Percentiles rank a stretch among this genome's conserved stretches.
phyloP scores from a whole-genome alignment of 2,113 vertebrate species.

The Petaurus breviceps region DNA sequence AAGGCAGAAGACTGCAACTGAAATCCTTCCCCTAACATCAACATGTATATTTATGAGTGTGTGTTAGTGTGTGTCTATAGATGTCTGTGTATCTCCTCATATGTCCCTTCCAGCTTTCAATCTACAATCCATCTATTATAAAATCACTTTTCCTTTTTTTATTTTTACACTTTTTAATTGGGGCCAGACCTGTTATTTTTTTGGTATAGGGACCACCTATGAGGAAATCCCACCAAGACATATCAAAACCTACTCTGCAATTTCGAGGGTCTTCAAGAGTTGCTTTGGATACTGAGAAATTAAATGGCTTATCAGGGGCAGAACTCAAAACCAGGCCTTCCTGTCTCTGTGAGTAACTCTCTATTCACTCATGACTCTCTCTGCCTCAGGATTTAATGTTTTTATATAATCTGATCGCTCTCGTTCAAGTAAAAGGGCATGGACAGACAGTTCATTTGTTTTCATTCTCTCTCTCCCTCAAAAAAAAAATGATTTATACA shows the following conservation, averaged over 20 bases:
- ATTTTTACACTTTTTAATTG: background rate
- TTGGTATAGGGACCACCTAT: background rate
- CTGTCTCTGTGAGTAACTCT: background rate
- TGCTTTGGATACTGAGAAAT: too few species aligned
- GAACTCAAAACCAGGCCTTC: background rate
- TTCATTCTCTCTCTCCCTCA: too few species aligned
- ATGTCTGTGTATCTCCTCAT: background rate
- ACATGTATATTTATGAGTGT: background rate
- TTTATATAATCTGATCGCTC: background rate
- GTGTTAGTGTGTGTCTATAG: background rate
- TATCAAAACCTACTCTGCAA: background rate
- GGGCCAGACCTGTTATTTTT: background rate
- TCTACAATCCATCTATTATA: background rate
- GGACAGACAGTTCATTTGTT: too few species aligned
- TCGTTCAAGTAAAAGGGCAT: background rate
- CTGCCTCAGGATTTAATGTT: background rate
- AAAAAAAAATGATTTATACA: background rate
- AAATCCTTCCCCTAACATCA: background rate
- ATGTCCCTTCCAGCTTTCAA: background rate
- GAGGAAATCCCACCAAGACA: background rate
- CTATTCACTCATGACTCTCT: background rate
- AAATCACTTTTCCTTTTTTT: background rate
- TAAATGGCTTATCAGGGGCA: background rate
- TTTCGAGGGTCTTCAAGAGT: background rate
- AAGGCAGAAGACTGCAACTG: background rate